Evolutionary conservation across 2,113 vertebrate genomes (phyloP).

Genomic region (Azemiops feae): DNA sequence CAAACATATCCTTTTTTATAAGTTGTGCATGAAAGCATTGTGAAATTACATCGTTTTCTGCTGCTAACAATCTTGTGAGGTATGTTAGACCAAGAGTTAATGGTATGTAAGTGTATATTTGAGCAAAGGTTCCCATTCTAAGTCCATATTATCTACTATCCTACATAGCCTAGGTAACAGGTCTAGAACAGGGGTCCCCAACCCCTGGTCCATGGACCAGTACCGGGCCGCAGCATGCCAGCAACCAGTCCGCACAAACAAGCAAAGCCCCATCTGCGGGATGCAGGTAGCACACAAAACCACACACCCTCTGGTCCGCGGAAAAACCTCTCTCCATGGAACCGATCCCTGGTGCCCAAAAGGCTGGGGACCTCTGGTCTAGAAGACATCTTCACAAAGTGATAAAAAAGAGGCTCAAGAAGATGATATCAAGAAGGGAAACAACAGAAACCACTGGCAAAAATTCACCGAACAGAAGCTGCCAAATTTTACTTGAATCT

Average conservation of each 20-base stretch:
- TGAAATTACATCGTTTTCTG: neutral
- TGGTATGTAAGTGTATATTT: neutral
- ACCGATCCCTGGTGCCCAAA: too few relatives aligned
- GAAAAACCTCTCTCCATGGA: too few relatives aligned
- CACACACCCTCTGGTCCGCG: too few relatives aligned
- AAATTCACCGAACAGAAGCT: neutral
- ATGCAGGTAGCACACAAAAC: too few relatives aligned
- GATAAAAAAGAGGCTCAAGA: neutral
- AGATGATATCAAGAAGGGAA: neutral
- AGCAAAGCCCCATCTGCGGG: too few relatives aligned
- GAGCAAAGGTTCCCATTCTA: neutral
- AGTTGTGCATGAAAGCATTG: neutral
- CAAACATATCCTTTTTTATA: neutral
- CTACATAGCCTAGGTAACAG: neutral
- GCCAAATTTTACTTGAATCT: slow-evolving; percentile 12
- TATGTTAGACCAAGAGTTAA: neutral
- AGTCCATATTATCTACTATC: neutral
- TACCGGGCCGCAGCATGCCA: too few relatives aligned
- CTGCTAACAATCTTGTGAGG: neutral
- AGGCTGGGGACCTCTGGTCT: too few relatives aligned
- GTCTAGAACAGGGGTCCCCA: too few relatives aligned
- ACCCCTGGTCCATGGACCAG: too few relatives aligned
- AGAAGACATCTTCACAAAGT: neutral
- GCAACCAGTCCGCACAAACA: too few relatives aligned
- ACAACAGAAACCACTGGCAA: neutral